phyloP scores from a whole-genome alignment of 2,888 invertebrate genomes.

The Microchrysa polita region DNA sequence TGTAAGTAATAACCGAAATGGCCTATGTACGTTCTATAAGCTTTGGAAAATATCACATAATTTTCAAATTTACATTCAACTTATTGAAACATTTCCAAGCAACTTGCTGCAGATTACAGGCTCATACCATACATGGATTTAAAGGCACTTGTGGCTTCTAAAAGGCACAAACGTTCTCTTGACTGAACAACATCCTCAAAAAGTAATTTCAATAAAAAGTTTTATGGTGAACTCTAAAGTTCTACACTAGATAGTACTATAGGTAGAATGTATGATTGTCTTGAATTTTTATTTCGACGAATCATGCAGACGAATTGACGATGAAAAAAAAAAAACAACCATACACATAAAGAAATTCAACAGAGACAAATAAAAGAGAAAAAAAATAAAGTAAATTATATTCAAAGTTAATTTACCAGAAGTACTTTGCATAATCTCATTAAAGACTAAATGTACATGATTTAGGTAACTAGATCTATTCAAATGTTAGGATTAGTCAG shows the following conservation, averaged over 20 bases:
- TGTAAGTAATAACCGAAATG: too few relatives aligned
- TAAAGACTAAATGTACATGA: conserved; percentile 37
- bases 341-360: too few relatives aligned
- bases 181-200: not conserved
- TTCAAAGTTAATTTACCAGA: conserved; percentile 35
- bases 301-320: not conserved
- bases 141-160: not conserved
- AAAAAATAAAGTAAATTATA: not conserved
- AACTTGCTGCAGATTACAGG: not conserved
- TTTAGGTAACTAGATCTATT: conserved; percentile 26
- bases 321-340: not conserved
- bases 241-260: too few relatives aligned
- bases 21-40: too few relatives aligned
- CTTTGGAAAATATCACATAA: too few relatives aligned
- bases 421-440: conserved; percentile 41
- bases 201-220: not conserved
- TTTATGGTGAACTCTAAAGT: not conserved
- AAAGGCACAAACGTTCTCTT: not conserved
- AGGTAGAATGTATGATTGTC: too few relatives aligned
- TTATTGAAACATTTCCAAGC: conserved; percentile 5
- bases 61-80: not conserved
- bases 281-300: not conserved
- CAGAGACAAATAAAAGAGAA: too few relatives aligned
- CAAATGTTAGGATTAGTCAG: conserved; percentile 11
- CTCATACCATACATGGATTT: too few relatives aligned